These are phyloP conservation scores for Aporophyla nigra DNA, from an alignment of 2,888 invertebrate genomes.

Conservation along the genomic window DNA sequence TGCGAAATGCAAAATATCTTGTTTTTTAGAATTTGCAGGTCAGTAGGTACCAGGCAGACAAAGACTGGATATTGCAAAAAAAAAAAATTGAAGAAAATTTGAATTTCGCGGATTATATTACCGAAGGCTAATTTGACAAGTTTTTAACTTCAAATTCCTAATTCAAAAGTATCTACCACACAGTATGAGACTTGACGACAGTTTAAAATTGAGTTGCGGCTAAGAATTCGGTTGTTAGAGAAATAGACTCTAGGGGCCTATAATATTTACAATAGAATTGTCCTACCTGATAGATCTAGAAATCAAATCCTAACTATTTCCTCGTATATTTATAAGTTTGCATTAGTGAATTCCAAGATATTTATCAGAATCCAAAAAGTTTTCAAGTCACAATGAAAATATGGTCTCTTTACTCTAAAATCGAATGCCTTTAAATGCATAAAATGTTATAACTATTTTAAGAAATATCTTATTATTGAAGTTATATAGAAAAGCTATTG, in stretches of 20 bases:
- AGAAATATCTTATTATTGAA: not conserved
- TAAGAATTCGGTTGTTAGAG: not conserved
- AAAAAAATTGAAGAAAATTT: too few relatives aligned
- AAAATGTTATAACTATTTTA: not conserved
- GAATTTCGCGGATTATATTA: too few relatives aligned
- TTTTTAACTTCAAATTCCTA: not conserved
- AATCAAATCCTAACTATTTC: slow-evolving; percentile 2
- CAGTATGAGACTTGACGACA: not conserved
- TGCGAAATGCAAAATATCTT: too few relatives aligned
- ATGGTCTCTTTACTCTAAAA: not conserved
- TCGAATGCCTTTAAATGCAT: not conserved
- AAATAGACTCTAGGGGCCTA: slow-evolving; percentile 11
- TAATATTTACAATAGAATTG: slow-evolving; percentile 56
- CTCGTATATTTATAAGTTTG: not conserved
- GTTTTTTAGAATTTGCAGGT: too few relatives aligned
- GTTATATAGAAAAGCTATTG: not conserved
- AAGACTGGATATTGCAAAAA: too few relatives aligned
- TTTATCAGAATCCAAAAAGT: not conserved
- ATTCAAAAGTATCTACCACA: not conserved
- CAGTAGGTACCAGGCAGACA: too few relatives aligned
- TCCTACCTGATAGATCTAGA: slow-evolving; percentile 20
- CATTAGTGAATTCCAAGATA: not conserved
- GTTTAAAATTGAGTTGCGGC: not conserved
- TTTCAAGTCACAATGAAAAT: not conserved
- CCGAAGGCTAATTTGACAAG: too few relatives aligned